Evolutionary conservation across 1,140 invertebrate genomes (phyloP), one percentile per base, ranked within the genome.

Genomic region (Dufourea novaeangliae): DNA sequence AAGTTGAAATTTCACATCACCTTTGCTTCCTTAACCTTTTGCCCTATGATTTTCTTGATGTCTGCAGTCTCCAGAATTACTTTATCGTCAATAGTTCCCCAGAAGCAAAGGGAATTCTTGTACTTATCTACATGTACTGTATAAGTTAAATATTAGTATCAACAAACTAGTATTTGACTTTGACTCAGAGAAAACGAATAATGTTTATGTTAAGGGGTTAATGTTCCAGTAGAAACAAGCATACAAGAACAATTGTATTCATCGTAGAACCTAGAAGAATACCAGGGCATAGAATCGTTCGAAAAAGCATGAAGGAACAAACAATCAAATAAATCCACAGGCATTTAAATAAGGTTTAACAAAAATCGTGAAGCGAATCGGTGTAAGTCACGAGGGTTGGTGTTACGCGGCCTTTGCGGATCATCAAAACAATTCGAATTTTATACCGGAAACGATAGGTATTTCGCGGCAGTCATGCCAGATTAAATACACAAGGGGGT

Each of bases 401-500:
- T 32, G 27, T 57, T 22, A 22, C 61, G 34, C 25, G 17, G 54
- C 7, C 14, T 22, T n/a, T 14, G 12, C 22, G 61, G 61, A 62
- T 62, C 27, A 62, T 41, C 61, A 34, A 25, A 41, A 62, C 34
- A 41, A 62, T 41, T 62, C 34, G 41, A 62, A 62, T 62, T 62
- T 62, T 62, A 39, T 41, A 62, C 25, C 61, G 34, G 34, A 62
- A 34, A 41, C 61, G 61, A 62, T 62, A n/a, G n/a, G n/a, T n/a
- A 62, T 62, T 41, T 62, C n/a, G 61, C 22, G 34, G 61, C 34
- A 27, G 61, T 62, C 61, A 25, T 27, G 61, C 22, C 27, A 39
- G 61, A 62, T 62, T 62, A 41, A 62, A 62, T 62, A 39, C 22
- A 25, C 61, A 1, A 12, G 61, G 12, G 12, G 34, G 0, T 1